Evolutionary conservation across 2,797 vertebrate species (phyloP).

Genomic region (Aplochiton taeniatus): DNA sequence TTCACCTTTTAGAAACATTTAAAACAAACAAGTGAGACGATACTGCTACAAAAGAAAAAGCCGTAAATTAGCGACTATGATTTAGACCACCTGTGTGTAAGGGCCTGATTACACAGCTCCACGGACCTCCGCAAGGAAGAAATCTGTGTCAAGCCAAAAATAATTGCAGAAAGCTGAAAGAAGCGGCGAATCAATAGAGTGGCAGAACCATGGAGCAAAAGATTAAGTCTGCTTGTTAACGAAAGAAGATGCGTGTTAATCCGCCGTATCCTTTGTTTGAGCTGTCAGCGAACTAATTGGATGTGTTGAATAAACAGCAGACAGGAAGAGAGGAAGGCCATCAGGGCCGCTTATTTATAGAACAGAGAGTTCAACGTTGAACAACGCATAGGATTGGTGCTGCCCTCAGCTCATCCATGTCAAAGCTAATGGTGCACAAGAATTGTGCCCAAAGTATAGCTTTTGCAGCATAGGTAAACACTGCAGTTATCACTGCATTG

Average conservation of each 20-base stretch:
- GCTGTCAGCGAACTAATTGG: conserved; percentile 9
- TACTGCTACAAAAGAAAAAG: no score
- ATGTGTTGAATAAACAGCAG: conserved; percentile 4
- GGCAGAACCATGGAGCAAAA: not conserved
- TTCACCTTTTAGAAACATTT: not conserved
- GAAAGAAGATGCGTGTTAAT: conserved; percentile 2
- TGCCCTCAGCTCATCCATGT: no score
- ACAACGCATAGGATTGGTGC: no score
- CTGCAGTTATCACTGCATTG: conserved; percentile 27
- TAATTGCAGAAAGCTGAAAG: conserved; percentile 11
- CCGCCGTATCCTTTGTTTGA: conserved; percentile 2
- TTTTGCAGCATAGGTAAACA: no score
- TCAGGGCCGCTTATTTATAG: not conserved
- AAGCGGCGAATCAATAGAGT: conserved; percentile 2
- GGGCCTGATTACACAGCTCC: not conserved
- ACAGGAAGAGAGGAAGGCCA: not conserved
- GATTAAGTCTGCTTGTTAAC: conserved; percentile 18
- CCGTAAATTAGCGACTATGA: not conserved
- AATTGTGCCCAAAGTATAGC: no score
- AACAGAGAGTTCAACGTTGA: no score
- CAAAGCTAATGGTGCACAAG: no score
- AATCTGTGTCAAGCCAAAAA: conserved; percentile 6
- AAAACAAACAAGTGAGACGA: not conserved
- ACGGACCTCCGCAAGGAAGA: not conserved
- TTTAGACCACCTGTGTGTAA: not conserved